Percentiles rank a stretch among this genome's conserved stretches.
Conservation (phyloP, 1,140 invertebrate species). For the Bacillus rossius region DNA sequence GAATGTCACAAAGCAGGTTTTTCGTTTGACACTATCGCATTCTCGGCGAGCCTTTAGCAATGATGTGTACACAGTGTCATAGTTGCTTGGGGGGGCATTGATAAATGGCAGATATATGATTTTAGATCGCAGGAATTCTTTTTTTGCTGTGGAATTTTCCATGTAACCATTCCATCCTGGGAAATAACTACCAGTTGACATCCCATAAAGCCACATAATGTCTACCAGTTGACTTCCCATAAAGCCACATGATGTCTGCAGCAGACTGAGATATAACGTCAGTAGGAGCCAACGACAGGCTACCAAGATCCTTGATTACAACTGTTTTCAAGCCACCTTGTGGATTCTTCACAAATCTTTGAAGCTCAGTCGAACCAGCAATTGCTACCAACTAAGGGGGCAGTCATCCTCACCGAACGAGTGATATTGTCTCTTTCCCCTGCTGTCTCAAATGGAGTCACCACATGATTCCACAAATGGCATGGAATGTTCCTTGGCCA, state of each 20-base stretch:
- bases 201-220: conserved; percentile 1
- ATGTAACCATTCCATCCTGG: conserved; percentile 27
- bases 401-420: background rate
- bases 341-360: background rate
- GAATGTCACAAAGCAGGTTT: conserved; percentile 25
- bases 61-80: conserved; percentile 1
- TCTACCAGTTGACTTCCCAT: background rate
- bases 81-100: background rate
- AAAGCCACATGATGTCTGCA: background rate
- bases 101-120: background rate
- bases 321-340: background rate
- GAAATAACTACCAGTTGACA: background rate
- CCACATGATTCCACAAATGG: conserved; percentile 27
- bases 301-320: background rate
- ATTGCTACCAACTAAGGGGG: background rate
- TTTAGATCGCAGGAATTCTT: conserved; percentile 13
- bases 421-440: background rate
- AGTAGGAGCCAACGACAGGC: background rate
- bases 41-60: background rate
- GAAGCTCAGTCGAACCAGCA: background rate
- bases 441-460: conserved; percentile 12
- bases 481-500: conserved; percentile 29
- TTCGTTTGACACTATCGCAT: conserved; percentile 2
- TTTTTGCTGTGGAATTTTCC: conserved; percentile 9
- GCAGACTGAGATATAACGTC: background rate